phyloP scores from a whole-genome alignment of 2,888 invertebrate species.

The Rosalia funebris region DNA sequence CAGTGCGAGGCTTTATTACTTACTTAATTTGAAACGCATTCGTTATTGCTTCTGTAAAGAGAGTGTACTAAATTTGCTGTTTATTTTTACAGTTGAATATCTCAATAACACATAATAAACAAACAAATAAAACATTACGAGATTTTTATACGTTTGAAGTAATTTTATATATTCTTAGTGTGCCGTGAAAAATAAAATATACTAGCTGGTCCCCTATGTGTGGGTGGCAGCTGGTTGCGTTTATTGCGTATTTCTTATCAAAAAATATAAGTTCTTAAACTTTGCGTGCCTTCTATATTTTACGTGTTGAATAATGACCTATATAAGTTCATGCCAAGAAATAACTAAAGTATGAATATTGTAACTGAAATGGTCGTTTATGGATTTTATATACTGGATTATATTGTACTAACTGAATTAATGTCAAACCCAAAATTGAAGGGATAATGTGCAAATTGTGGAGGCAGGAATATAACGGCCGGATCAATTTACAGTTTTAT shows the following conservation, averaged over 20 bases:
- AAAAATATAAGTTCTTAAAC: slow-evolving; percentile 19
- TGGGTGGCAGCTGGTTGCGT: slow-evolving; percentile 7
- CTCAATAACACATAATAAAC: slow-evolving; percentile 3
- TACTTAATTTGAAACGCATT: slow-evolving; percentile 2
- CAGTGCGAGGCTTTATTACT: slow-evolving; percentile 6
- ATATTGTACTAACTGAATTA: too few species aligned
- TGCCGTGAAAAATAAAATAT: slow-evolving; percentile 5
- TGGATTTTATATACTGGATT: slow-evolving; percentile 1
- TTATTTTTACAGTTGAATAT: slow-evolving; percentile 18
- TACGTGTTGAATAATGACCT: slow-evolving; percentile 9
- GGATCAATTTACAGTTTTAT: too few species aligned
- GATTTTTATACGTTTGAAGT: slow-evolving; percentile 3
- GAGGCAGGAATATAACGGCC: too few species aligned
- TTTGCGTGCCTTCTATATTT: slow-evolving; percentile 13
- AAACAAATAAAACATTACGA: slow-evolving; percentile 13
- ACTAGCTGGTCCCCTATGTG: not conserved
- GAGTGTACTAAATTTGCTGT: slow-evolving; percentile 12
- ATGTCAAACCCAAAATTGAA: too few species aligned
- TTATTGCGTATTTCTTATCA: slow-evolving; percentile 10
- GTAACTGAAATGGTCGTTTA: not conserved
- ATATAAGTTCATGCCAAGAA: slow-evolving; percentile 13
- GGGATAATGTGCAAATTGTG: too few species aligned
- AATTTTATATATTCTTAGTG: slow-evolving; percentile 9
- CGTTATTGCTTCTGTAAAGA: not conserved
- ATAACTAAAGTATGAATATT: slow-evolving; percentile 9